Evolutionary conservation across 2,888 invertebrate species (phyloP).

Genomic region (Drosophila limbata): DNA sequence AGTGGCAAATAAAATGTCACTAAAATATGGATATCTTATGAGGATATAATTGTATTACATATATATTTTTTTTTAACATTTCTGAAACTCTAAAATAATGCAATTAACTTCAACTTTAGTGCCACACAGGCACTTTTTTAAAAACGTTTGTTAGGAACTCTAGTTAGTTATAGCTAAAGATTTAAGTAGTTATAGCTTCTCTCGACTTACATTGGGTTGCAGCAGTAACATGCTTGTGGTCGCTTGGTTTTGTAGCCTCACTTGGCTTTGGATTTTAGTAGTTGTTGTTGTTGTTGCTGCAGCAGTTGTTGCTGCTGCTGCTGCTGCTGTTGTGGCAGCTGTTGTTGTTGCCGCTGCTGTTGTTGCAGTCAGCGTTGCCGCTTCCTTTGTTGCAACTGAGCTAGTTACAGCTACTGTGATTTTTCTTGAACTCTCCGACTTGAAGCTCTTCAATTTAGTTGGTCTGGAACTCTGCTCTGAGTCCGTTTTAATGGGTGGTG

Average conservation of each 20-base stretch:
- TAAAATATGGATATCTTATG: no score
- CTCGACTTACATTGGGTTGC: conserved; percentile 92
- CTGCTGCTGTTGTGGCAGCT: conserved; percentile 40
- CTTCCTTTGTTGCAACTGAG: conserved; percentile 33
- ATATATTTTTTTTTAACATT: no score
- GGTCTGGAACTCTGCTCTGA: conserved; percentile 17
- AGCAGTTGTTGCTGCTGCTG: conserved; percentile 31
- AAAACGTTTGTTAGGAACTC: no score
- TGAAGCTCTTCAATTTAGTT: conserved; percentile 49
- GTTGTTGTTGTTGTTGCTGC: conserved; percentile 32
- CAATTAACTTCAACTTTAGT: no score
- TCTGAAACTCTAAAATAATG: no score
- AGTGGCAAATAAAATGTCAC: no score
- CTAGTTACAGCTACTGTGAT: conserved; percentile 51
- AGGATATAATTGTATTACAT: no score
- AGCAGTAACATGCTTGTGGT: conserved; percentile 95
- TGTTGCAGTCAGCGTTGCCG: conserved; percentile 45
- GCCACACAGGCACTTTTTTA: no score
- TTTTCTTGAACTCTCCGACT: conserved; percentile 54
- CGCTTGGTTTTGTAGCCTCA: conserved; percentile 78
- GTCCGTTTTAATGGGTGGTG: conserved; percentile 31
- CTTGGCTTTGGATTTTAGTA: conserved; percentile 70
- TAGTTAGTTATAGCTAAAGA: no score
- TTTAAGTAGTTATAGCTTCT: not conserved
- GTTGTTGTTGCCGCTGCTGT: conserved; percentile 48